Base-by-base conservation (phyloP, 2,113 vertebrate species). In the Hystrix cristata region DNA sequence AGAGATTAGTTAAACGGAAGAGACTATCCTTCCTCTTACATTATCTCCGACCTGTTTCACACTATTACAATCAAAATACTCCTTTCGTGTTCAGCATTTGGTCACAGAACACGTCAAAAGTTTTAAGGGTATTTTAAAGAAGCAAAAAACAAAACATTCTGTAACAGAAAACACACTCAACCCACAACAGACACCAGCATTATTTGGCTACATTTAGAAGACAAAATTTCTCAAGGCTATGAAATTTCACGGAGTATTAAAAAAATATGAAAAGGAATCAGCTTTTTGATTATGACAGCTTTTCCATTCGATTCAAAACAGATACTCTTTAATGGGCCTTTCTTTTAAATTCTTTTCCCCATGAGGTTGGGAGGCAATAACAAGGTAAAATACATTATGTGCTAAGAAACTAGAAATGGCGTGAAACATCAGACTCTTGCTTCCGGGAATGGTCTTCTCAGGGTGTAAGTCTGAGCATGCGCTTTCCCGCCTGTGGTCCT, bases 1-100 rank as follows among this genome's bases (percentile, higher is more conserved):
- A 84, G 38, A 98, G 98, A 98, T 98, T 97, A 97, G 59, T 53
- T 97, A 97, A 97, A 95, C 48, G 76, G 97, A 98, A 97, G 92
- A 97, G 94, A 55, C 94, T 86, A 98, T 96, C 97, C 96, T 98
- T 98, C 98, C 95, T 97, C 64, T 98, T 97, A 97, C 85, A 94
- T 97, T 98, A 96, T 97, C 96, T 97, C 96, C 93, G 94, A 94
- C 96, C 80, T 98, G 95, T 95, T 98, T 99, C 97, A 97, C 97
- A 97, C 97, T 95, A 89, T 97, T 98, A 96, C 97, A 98, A 98
- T 97, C 96, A 98, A 98, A 98, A 95, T 94, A 92, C 59, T 96
- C 96, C 94, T 94, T 97, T 97, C 98, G 90, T 97, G 94, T 98
- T 31, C 94, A 95, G 87, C 97, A 96, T 97, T 95, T 97, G 79